Conservation (phyloP, 2,888 invertebrate species). For the Drosophila ustulata region DNA sequence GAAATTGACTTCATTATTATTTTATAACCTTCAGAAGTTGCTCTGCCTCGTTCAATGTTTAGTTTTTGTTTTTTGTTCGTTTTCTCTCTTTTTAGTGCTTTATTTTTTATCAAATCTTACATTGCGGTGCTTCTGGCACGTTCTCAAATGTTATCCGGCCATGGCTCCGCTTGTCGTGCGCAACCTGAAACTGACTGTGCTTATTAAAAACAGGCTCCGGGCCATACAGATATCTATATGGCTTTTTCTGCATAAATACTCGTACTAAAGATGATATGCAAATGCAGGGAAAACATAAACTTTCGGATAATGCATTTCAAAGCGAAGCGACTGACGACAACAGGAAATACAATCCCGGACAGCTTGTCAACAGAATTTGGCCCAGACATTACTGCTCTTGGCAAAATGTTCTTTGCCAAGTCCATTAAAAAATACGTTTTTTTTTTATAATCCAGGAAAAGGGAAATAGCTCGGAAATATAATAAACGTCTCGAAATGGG, state of each 20-base stretch:
- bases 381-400: slow-evolving; percentile 3
- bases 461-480: not conserved
- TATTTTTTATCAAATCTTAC: slow-evolving; percentile 63
- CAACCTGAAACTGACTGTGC: slow-evolving; percentile 44
- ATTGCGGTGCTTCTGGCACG: slow-evolving; percentile 69
- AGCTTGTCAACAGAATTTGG: not conserved
- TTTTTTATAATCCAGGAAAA: not conserved
- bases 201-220: slow-evolving; percentile 68
- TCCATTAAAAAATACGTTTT: not conserved
- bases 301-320: slow-evolving; percentile 29
- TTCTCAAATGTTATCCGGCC: slow-evolving; percentile 44
- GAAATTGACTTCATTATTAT: slow-evolving; percentile 77
- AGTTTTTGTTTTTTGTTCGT: slow-evolving; percentile 39
- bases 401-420: not conserved
- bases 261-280: slow-evolving; percentile 32
- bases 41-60: slow-evolving; percentile 32
- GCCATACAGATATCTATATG: slow-evolving; percentile 50
- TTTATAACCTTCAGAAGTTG: slow-evolving; percentile 60
- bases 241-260: slow-evolving; percentile 5
- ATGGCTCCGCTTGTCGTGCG: slow-evolving; percentile 7
- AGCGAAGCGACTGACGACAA: slow-evolving; percentile 9
- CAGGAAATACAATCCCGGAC: not conserved
- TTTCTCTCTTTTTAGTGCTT: slow-evolving; percentile 18
- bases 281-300: slow-evolving; percentile 15
- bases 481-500: not conserved